Evolutionary conservation across 2,888 invertebrate genomes (phyloP), one percentile per base, ranked within the genome.

Genomic region (Chaetogeoica ovagalla): DNA sequence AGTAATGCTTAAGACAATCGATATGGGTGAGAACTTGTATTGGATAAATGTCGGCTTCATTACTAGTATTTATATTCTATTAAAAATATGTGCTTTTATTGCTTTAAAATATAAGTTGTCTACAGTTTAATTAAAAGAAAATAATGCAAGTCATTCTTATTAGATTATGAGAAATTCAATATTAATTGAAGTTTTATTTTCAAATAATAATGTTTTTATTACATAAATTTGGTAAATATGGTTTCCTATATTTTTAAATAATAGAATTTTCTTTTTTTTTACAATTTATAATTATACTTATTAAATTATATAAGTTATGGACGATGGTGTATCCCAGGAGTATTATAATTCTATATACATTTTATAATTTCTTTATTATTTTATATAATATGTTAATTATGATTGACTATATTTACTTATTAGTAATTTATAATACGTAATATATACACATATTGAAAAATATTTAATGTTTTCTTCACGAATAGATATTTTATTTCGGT

Each of bases 31-130:
- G 0, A 79, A 71, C 23, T 39, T 71, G 23, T 79, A 79, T 11
- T 79, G 71, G 79, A 79, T 71, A 48, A 79, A 79, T 65, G 52
- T 79, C 13, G 62, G 70, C 19, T 79, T 79, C 63, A 71, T 79
- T 43, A 43, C 55, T 65, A 65, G 17, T n/a, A 71, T 79, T 39
- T 79, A 79, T 71, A 6, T 79, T 55, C 13, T 79, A 15, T 71
- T 79, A 55, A 79, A 79, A 71, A 57, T 79, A 65, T 65, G 52
- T 65, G 59, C 70, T 63, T 79, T 62, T 57, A 17, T 79, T 23
- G 59, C 79, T 15, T n/a, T 79, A 57, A 79, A 79, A n/a, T 79
- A 71, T 71, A 79, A 70, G 17, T 39, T 79, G 19, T 65, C 74
- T 23, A 39, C 37, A 39, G 19, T 21, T 75, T 75, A 1, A 71